These are phyloP conservation scores for Eupelmus urozonus DNA, from an alignment of 2,888 invertebrate genomes.

Conservation along the genomic window DNA sequence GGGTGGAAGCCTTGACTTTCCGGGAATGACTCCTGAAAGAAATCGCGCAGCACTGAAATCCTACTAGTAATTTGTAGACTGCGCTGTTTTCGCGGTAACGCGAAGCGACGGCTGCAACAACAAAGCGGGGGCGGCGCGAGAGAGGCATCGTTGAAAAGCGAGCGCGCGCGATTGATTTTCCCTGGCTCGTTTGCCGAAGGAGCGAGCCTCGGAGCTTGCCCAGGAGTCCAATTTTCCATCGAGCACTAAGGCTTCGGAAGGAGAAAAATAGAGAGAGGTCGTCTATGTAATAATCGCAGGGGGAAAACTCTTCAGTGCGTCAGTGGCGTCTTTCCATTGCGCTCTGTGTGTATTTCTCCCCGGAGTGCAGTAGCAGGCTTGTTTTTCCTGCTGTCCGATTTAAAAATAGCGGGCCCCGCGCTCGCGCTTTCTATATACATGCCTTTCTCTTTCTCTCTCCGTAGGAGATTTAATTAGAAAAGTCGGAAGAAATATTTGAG, in stretches of 20 bases:
- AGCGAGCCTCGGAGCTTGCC: no score
- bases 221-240: constrained; percentile 45
- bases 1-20: no score
- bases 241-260: constrained; percentile 9
- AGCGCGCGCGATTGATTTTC: constrained; percentile 35
- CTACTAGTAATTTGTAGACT: no score
- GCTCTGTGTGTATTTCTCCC: constrained; percentile 31
- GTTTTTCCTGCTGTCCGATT: constrained; percentile 32
- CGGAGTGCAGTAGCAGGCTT: constrained; percentile 4
- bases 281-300: constrained; percentile 47
- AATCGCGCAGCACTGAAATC: no score
- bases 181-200: background rate
- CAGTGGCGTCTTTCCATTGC: constrained; percentile 8
- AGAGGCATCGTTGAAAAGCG: no score
- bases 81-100: no score
- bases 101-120: no score
- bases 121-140: no score
- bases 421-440: background rate
- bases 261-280: background rate
- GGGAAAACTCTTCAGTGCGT: constrained; percentile 39
- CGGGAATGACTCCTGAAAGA: no score
- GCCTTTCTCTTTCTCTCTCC: background rate
- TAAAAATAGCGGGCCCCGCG: constrained; percentile 40
- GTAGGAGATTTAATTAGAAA: constrained; percentile 46
- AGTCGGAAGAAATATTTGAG: constrained; percentile 32